phyloP scores from a whole-genome alignment of 2,888 invertebrate species.

The Drosophila ochracea region DNA sequence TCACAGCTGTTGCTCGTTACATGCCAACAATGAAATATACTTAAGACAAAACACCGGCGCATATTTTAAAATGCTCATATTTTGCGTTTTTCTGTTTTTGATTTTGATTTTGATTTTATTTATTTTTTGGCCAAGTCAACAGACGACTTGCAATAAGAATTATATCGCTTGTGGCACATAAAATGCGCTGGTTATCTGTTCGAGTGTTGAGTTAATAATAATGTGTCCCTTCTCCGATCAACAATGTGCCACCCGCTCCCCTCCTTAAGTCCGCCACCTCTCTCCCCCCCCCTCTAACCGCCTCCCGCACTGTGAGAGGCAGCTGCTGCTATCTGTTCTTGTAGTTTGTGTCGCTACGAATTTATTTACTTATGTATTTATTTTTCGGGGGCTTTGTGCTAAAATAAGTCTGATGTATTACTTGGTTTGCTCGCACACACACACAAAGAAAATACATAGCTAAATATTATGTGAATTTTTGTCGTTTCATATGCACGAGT shows the following conservation, averaged over 20 bases:
- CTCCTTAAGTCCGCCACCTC: not conserved
- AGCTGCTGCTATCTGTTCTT: constrained; percentile 58
- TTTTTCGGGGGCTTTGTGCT: constrained; percentile 74
- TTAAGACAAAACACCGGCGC: not conserved
- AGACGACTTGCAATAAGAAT: constrained; percentile 51
- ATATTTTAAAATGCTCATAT: not conserved
- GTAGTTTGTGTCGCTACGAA: constrained; percentile 36
- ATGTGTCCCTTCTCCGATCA: constrained; percentile 16
- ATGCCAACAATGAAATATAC: constrained; percentile 3
- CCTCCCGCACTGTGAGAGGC: constrained; percentile 9
- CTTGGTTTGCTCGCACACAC: constrained; percentile 58
- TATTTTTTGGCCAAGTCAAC: constrained; percentile 21
- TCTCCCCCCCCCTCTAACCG: not conserved
- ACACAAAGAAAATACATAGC: constrained; percentile 34
- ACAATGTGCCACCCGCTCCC: constrained; percentile 5
- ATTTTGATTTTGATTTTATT: not conserved
- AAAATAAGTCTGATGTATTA: constrained; percentile 78
- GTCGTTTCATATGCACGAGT: constrained; percentile 49
- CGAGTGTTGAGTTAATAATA: constrained; percentile 36
- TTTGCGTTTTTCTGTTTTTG: constrained; percentile 2
- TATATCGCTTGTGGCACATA: constrained; percentile 60
- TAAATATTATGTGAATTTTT: constrained; percentile 59
- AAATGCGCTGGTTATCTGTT: constrained; percentile 39
- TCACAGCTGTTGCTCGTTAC: constrained; percentile 24
- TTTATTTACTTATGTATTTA: constrained; percentile 69